Base-by-base conservation (phyloP, 2,797 vertebrate species). In the Masticophis lateralis region DNA sequence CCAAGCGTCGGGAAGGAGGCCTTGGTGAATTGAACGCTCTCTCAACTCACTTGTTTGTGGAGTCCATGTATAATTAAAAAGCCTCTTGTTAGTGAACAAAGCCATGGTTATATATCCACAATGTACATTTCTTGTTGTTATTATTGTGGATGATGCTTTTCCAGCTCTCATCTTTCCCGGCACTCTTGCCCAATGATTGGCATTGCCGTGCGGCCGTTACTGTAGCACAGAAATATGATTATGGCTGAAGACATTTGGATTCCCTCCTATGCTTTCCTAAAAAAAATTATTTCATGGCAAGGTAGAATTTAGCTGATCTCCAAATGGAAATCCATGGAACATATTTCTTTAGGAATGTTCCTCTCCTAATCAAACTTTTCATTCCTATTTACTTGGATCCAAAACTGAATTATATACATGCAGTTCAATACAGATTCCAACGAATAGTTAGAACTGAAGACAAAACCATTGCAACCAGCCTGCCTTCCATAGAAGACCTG, bases 61-160 rank as follows among this genome's bases (percentile, higher is more conserved):
- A 97, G 96, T 56, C 95, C 97, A 97, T 97, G 97, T 97, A 97
- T 97, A 97, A 97, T 97, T 97, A 96, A 97, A 97, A 94, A 94
- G 94, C 95, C 94, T 95, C 96, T 96, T 96, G 97, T 96, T 96
- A 96, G 95, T 96, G 96, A 95, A 95, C 87, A 12, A 94, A 96
- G 95, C 94, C 94, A 95, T 96, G 95, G 91, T 96, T 96, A 96
- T 95, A 96, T 94, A 95, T 94, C 93, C 94, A 93, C 96, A 96
- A 96, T 92, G 95, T 97, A 96, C 96, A 96, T 96, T 94, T 96
- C 96, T 51, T 95, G 18, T 32, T 18, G 86, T 79, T 88, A 90
- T 51, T 91, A 47, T 57, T 60, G 37, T 32, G 53, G 28, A 22
- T 43, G 79, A 51, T 56, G 79, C 51, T 32, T 95, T 96, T 96